These are phyloP conservation scores for Pristionchus mayeri DNA, from an alignment of 2,888 invertebrate species.

Conservation along the genomic window DNA sequence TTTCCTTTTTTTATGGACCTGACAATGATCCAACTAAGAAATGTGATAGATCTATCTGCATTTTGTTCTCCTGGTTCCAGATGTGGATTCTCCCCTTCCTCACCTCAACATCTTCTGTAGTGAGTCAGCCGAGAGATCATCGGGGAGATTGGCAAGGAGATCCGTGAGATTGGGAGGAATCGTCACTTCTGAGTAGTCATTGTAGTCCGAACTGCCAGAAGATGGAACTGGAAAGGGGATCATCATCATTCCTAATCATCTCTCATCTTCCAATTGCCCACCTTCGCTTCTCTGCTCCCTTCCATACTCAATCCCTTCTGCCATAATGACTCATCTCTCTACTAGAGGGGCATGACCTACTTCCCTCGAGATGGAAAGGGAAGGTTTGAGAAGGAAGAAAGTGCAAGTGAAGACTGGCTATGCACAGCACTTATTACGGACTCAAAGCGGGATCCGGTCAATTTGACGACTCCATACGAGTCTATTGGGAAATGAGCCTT, in stretches of 20 bases:
- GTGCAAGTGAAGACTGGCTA: conserved; percentile 27
- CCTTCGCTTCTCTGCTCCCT: background rate
- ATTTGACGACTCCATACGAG: conserved; percentile 1
- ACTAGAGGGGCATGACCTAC: conserved; percentile 34
- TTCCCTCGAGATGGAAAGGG: background rate
- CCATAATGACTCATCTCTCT: conserved; percentile 28
- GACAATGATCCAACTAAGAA: too few species aligned
- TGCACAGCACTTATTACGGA: conserved; percentile 13
- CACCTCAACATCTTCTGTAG: conserved; percentile 73
- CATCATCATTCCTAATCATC: conserved; percentile 54
- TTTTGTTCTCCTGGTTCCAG: too few species aligned
- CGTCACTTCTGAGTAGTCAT: conserved; percentile 74
- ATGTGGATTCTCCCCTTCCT: too few species aligned
- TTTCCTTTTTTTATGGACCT: background rate
- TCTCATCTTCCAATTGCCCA: background rate
- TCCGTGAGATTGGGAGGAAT: conserved; percentile 74
- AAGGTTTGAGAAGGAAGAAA: conserved; percentile 34
- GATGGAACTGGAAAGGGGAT: conserved; percentile 31
- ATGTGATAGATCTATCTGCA: too few species aligned
- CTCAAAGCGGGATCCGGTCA: conserved; percentile 26
- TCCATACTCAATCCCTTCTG: conserved; percentile 42
- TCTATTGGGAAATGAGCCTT: conserved; percentile 22
- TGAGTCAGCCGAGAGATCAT: conserved; percentile 69
- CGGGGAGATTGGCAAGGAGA: conserved; percentile 72
- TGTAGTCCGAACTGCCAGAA: conserved; percentile 60